phyloP scores from a whole-genome alignment of 2,888 invertebrate species.

The Heliconius erato region DNA sequence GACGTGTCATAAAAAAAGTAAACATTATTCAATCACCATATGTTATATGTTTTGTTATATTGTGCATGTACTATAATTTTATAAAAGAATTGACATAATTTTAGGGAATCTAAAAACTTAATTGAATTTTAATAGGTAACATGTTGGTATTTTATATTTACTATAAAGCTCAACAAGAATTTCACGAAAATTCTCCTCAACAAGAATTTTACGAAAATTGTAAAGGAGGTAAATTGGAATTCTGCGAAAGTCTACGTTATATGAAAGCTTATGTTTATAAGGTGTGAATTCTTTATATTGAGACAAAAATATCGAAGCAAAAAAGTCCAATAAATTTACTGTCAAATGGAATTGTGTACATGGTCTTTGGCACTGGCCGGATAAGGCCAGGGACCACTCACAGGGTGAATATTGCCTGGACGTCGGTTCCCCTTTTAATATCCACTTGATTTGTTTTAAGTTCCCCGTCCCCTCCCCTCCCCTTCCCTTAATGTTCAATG shows the following conservation, averaged over 20 bases:
- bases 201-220: too few species aligned
- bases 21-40: not conserved
- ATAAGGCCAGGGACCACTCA: too few species aligned
- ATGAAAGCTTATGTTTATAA: not conserved
- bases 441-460: too few species aligned
- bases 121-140: conserved; percentile 1
- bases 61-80: not conserved
- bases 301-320: not conserved
- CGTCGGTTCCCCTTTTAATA: too few species aligned
- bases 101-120: not conserved
- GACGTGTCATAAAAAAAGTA: not conserved
- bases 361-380: too few species aligned
- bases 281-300: not conserved
- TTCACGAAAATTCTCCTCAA: not conserved
- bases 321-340: not conserved
- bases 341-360: not conserved
- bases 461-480: too few species aligned
- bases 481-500: too few species aligned
- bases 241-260: conserved; percentile 5
- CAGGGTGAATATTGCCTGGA: too few species aligned
- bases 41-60: not conserved
- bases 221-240: conserved; percentile 8
- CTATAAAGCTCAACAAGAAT: conserved; percentile 7
- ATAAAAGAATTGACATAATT: not conserved
- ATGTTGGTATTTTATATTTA: not conserved